A percentile compares a stretch with the other conserved stretches of the same genome.
These are phyloP conservation scores for Parauchenoglanis punctatus DNA, from an alignment of 2,797 vertebrate genomes.

Conservation along the genomic window DNA sequence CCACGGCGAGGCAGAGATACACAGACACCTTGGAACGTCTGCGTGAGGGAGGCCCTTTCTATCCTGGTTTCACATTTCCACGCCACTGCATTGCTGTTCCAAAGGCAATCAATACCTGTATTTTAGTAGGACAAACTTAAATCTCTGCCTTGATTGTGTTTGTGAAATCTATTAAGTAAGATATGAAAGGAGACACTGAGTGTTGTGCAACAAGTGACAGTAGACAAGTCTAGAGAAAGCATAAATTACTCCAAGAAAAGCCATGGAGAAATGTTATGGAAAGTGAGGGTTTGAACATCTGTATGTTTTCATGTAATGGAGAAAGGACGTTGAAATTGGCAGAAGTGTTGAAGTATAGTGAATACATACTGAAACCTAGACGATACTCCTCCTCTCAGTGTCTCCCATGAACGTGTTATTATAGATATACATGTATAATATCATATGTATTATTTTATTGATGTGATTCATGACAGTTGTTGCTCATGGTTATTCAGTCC, in stretches of 20 bases:
- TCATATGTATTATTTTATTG: neutral
- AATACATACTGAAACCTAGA: neutral
- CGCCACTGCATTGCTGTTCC: conserved; percentile 34
- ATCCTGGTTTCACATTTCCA: conserved; percentile 42
- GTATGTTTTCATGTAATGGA: neutral
- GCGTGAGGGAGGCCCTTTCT: conserved; percentile 36
- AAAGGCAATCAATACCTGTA: conserved; percentile 45
- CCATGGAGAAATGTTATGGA: neutral
- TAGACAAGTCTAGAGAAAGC: neutral
- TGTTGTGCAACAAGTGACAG: neutral
- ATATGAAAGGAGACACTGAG: neutral
- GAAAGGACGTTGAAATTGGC: neutral
- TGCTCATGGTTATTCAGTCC: neutral
- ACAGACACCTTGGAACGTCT: conserved; percentile 30
- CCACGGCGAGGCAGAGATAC: conserved; percentile 37
- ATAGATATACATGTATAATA: neutral
- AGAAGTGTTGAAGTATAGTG: neutral
- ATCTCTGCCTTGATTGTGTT: conserved; percentile 32
- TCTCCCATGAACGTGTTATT: neutral
- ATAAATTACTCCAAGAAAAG: neutral
- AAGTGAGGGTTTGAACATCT: neutral
- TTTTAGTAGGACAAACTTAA: conserved; percentile 40
- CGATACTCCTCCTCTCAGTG: neutral
- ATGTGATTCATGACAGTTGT: neutral
- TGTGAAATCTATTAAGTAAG: conserved; percentile 37